Evolutionary conservation across 2,113 vertebrate genomes (phyloP).

Genomic region (Periophthalmodon schlosseri): DNA sequence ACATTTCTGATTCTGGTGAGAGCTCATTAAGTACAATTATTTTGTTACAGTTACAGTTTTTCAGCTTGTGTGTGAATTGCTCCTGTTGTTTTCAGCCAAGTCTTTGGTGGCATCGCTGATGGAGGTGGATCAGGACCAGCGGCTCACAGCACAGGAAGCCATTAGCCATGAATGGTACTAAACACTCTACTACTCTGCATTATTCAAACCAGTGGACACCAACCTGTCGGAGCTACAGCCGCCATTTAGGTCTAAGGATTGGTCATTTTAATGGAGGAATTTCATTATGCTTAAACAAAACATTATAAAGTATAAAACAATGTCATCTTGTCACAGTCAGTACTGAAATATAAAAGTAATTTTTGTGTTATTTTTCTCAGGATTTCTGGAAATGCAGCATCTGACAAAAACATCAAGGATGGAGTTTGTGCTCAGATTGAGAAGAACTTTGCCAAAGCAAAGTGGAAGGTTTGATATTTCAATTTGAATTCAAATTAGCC

Average conservation of each 20-base stretch:
- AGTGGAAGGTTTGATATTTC: conserved; percentile 90
- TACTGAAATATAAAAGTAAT: not conserved
- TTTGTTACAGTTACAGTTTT: not conserved
- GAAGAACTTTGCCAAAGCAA: conserved; percentile 98
- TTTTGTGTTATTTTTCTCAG: conserved; percentile 66
- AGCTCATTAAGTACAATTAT: not conserved
- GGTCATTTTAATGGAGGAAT: not conserved
- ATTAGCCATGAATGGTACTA: conserved; percentile 94
- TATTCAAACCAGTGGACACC: not conserved
- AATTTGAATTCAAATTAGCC: not conserved
- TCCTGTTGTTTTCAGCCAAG: conserved; percentile 80
- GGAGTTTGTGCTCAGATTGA: conserved; percentile 97
- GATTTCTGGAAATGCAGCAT: conserved; percentile 98
- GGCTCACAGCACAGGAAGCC: conserved; percentile 93
- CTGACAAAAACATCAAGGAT: conserved; percentile 98
- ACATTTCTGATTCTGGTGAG: conserved; percentile 95
- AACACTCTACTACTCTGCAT: not conserved
- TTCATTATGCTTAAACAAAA: not conserved
- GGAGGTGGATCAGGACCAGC: conserved; percentile 97
- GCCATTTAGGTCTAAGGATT: not conserved
- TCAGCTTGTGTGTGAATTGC: not conserved
- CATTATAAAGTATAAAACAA: not conserved
- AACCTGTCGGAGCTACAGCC: not conserved
- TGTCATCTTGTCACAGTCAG: not conserved
- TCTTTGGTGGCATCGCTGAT: conserved; percentile 92